A percentile compares a stretch with the other conserved stretches of the same genome.
Evolutionary conservation across 2,113 vertebrate species (phyloP).

Genomic region (Xiphias gladius): DNA sequence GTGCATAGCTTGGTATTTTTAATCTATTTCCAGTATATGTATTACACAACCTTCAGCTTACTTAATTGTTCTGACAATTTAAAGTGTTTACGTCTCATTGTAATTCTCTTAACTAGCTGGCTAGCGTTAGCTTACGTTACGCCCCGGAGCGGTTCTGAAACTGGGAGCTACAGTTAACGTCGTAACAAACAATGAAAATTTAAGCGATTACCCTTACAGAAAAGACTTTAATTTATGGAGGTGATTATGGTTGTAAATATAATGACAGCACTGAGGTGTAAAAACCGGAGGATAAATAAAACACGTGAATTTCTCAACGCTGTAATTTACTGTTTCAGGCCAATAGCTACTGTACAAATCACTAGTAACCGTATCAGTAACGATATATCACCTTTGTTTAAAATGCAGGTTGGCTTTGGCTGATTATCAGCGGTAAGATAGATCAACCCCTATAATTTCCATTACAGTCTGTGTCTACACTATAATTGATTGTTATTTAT

Average conservation of each 20-base stretch:
- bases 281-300: neutral
- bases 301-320: neutral
- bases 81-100: neutral
- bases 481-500: too few relatives aligned
- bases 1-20: neutral
- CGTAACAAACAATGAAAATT: slow-evolving; percentile 32
- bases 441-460: neutral
- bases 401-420: neutral
- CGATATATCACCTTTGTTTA: slow-evolving; percentile 24
- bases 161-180: slow-evolving; percentile 15
- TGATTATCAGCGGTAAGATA: neutral
- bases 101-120: slow-evolving; percentile 2
- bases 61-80: neutral
- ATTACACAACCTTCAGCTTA: rapidly evolving
- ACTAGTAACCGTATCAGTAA: neutral
- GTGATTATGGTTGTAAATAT: neutral
- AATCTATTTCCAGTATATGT: rapidly evolving
- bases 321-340: neutral
- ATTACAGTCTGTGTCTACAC: neutral
- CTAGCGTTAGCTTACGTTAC: slow-evolving; percentile 39
- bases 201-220: rapidly evolving
- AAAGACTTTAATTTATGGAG: neutral
- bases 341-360: neutral
- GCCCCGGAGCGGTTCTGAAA: slow-evolving; percentile 30
- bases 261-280: neutral